Evolutionary conservation across 2,888 invertebrate species (phyloP).

Genomic region (Diaperis boleti): DNA sequence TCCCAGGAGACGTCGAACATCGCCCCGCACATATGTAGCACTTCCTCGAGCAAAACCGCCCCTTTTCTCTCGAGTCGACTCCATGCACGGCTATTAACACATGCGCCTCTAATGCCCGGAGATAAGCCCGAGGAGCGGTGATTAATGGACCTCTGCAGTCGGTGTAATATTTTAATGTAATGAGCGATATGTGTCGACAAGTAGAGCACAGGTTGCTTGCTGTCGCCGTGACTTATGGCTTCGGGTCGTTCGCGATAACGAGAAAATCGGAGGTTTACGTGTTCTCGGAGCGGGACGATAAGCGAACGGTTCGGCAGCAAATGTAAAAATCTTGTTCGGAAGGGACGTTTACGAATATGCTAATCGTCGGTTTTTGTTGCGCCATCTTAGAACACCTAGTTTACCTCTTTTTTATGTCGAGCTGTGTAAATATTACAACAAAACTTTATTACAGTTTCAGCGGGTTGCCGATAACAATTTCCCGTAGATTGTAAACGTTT

Average conservation of each 20-base stretch:
- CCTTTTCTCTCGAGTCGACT: slow-evolving; percentile 53
- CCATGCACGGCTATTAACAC: slow-evolving; percentile 62
- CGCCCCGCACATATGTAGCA: slow-evolving; percentile 64
- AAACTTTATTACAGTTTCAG: too few species aligned
- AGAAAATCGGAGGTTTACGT: slow-evolving; percentile 44
- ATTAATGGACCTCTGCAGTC: slow-evolving; percentile 55
- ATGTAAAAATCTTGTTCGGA: slow-evolving; percentile 43
- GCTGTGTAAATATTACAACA: too few species aligned
- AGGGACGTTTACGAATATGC: slow-evolving; percentile 38
- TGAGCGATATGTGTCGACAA: slow-evolving; percentile 53
- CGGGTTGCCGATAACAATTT: too few species aligned
- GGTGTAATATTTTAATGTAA: slow-evolving; percentile 56
- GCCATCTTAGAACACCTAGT: too few species aligned
- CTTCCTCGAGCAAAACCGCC: slow-evolving; percentile 62
- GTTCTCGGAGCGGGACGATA: slow-evolving; percentile 34
- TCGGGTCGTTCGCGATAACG: slow-evolving; percentile 41
- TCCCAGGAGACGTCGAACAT: slow-evolving; percentile 62
- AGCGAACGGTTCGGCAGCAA: slow-evolving; percentile 28
- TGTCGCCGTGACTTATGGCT: slow-evolving; percentile 46
- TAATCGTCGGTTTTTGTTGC: slow-evolving; percentile 29
- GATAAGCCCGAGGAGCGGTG: slow-evolving; percentile 56
- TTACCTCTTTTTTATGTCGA: too few species aligned
- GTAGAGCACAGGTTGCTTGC: slow-evolving; percentile 44
- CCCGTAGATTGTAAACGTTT: too few species aligned
- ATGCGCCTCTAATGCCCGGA: slow-evolving; percentile 54